phyloP scores from a whole-genome alignment of 2,888 invertebrate genomes.

The Pandemis cinnamomeana region DNA sequence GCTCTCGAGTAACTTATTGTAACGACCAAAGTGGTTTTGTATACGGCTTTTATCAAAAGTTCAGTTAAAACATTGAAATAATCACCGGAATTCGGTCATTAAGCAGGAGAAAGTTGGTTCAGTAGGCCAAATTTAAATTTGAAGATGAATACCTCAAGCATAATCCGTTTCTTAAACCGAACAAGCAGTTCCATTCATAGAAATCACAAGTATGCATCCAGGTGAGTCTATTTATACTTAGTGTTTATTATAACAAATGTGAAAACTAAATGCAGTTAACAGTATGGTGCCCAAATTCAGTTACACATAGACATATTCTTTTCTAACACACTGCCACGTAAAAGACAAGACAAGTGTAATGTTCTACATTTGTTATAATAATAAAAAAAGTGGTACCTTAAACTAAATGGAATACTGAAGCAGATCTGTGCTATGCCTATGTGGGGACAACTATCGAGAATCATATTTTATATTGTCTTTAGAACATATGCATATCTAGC shows the following conservation, averaged over 20 bases:
- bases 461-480: too few relatives aligned
- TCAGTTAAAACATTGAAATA: constrained; percentile 18
- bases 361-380: too few relatives aligned
- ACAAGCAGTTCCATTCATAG: constrained; percentile 47
- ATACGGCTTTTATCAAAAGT: neutral
- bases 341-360: too few relatives aligned
- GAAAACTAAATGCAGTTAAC: neutral
- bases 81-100: constrained; percentile 54
- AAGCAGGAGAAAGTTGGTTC: constrained; percentile 57
- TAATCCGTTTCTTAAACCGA: constrained; percentile 53
- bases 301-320: neutral
- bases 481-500: too few relatives aligned
- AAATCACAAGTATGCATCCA: constrained; percentile 45
- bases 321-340: neutral
- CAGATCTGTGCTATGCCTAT: too few relatives aligned
- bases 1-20: neutral
- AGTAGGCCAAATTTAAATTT: constrained; percentile 43
- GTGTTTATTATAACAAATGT: neutral
- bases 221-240: constrained; percentile 49
- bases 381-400: too few relatives aligned
- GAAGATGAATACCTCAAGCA: constrained; percentile 59
- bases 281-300: neutral
- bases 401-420: too few relatives aligned
- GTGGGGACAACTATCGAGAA: too few relatives aligned
- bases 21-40: neutral